phyloP scores from a whole-genome alignment of 2,113 vertebrate species.

The Perca schrenkii region DNA sequence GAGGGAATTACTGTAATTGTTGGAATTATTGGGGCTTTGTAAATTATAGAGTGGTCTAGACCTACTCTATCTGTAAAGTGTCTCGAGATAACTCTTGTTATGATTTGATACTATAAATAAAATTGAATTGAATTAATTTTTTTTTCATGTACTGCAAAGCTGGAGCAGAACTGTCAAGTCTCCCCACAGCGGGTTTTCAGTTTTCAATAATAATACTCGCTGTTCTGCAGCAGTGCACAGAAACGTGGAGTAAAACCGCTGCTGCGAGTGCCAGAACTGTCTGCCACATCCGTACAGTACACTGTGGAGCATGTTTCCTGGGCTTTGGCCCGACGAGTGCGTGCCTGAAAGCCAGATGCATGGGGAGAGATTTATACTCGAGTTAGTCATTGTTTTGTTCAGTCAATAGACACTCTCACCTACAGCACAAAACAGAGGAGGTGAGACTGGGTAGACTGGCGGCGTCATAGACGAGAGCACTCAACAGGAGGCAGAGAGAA shows the following conservation, averaged over 20 bases:
- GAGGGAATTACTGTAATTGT: too few species aligned
- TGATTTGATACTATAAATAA: too few species aligned
- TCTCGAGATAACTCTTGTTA: too few species aligned
- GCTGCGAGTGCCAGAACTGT: background rate
- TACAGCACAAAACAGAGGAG: slow-evolving; percentile 7
- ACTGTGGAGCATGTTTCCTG: background rate
- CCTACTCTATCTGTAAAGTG: too few species aligned
- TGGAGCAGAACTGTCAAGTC: background rate
- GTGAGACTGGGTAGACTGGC: background rate
- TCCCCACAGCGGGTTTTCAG: background rate
- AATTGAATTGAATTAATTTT: background rate
- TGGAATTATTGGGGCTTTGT: too few species aligned
- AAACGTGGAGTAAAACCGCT: slow-evolving; percentile 14
- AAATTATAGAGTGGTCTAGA: too few species aligned
- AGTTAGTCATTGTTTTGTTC: slow-evolving; percentile 37
- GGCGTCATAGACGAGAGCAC: background rate
- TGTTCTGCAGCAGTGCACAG: slow-evolving; percentile 7
- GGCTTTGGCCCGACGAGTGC: background rate
- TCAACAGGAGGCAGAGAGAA: slow-evolving; percentile 12
- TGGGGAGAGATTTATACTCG: background rate
- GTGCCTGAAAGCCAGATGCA: background rate
- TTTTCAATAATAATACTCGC: slow-evolving; percentile 3
- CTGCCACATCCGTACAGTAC: background rate
- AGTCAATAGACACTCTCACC: slow-evolving; percentile 21
- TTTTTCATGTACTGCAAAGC: background rate